Evolutionary conservation across 2,113 vertebrate species (phyloP).

Genomic region (Pollachius pollachius): DNA sequence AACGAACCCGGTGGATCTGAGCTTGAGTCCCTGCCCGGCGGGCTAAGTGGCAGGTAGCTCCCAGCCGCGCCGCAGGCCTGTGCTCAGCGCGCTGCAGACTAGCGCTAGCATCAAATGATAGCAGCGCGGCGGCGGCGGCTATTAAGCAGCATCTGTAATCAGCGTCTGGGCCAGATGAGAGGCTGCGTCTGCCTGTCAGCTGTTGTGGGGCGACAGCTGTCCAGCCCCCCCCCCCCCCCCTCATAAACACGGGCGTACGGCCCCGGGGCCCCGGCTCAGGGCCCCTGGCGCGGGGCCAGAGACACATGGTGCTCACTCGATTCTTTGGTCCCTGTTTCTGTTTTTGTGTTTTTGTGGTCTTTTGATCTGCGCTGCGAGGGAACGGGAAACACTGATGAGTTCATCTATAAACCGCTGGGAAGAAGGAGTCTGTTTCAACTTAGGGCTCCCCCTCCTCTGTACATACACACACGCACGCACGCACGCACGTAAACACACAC

Average conservation of each 20-base stretch:
- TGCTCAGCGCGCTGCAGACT: slow-evolving; percentile 55
- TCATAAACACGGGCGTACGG: no score
- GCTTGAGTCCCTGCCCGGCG: slow-evolving; percentile 24
- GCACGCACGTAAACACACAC: no score
- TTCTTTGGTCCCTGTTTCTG: slow-evolving; percentile 14
- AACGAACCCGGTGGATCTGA: no score
- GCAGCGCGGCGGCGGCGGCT: slow-evolving; percentile 55
- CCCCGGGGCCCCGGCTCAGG: slow-evolving; percentile 33
- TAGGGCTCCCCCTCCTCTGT: not conserved
- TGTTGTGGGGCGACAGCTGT: slow-evolving; percentile 76
- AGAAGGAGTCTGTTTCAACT: slow-evolving; percentile 27
- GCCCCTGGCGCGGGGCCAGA: slow-evolving; percentile 66
- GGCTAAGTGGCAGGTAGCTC: slow-evolving; percentile 42
- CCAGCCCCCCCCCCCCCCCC: slow-evolving; percentile 35
- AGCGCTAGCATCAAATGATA: slow-evolving; percentile 71
- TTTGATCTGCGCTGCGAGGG: slow-evolving; percentile 73
- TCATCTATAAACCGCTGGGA: slow-evolving; percentile 25
- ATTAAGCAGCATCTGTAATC: slow-evolving; percentile 80
- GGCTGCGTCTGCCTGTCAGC: slow-evolving; percentile 77
- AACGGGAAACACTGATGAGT: slow-evolving; percentile 59
- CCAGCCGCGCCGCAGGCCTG: slow-evolving; percentile 56
- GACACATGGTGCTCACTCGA: slow-evolving; percentile 24
- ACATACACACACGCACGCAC: no score
- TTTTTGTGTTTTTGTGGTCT: slow-evolving; percentile 59
- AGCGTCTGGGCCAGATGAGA: slow-evolving; percentile 76